A percentile compares a stretch with the other conserved stretches of the same genome.
phyloP scores from a whole-genome alignment of 2,113 vertebrate genomes.

The Hepsetus odoe region DNA sequence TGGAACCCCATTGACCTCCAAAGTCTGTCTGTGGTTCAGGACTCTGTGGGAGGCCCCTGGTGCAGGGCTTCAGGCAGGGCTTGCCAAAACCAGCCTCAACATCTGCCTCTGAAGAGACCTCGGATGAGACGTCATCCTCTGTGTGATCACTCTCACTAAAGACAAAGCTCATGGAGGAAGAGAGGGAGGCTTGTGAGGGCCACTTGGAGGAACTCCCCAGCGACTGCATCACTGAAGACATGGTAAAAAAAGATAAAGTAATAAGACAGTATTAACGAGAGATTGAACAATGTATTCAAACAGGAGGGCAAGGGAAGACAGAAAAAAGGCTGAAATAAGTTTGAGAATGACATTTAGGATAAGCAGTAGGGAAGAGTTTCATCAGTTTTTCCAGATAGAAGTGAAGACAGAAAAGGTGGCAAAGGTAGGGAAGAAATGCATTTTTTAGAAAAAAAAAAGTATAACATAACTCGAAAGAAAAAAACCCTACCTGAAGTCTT shows the following conservation, averaged over 20 bases:
- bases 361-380: not conserved
- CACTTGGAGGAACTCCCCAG: conserved; percentile 68
- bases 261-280: not conserved
- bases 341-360: not conserved
- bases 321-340: not conserved
- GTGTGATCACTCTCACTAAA: conserved; percentile 72
- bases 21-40: not conserved
- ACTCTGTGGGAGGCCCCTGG: not conserved
- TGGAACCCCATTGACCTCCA: not conserved
- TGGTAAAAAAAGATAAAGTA: too few relatives aligned
- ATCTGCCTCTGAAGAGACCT: conserved; percentile 71
- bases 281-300: not conserved
- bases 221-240: conserved; percentile 66
- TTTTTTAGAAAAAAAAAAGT: too few relatives aligned
- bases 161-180: conserved; percentile 61
- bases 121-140: conserved; percentile 68
- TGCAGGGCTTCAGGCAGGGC: not conserved
- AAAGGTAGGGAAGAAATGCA: not conserved
- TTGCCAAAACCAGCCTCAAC: conserved; percentile 50
- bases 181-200: conserved; percentile 68
- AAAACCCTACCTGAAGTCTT: too few relatives aligned
- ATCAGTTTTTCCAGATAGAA: too few relatives aligned
- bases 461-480: too few relatives aligned
- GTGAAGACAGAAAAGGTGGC: too few relatives aligned
- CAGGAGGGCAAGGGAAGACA: not conserved